These are phyloP conservation scores for Pseudochromis fuscus DNA, from an alignment of 2,797 vertebrate genomes.

Conservation along the genomic window DNA sequence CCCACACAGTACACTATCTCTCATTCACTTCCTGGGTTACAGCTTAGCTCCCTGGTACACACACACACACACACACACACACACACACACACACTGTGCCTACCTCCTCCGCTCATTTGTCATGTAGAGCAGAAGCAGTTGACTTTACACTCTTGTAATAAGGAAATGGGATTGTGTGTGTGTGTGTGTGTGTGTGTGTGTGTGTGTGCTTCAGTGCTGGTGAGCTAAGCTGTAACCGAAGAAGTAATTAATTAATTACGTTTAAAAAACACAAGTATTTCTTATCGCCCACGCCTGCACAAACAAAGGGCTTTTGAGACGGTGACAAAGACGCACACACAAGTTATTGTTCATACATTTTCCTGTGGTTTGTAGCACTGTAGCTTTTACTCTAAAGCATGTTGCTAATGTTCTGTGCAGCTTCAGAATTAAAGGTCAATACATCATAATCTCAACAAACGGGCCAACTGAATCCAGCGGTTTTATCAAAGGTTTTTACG, in stretches of 20 bases:
- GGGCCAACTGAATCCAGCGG: neutral
- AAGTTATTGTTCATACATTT: too few species aligned
- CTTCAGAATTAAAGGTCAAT: slow-evolving; percentile 25
- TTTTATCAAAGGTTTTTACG: slow-evolving; percentile 4
- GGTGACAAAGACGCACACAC: neutral
- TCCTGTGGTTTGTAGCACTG: too few species aligned
- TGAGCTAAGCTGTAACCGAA: slow-evolving; percentile 9
- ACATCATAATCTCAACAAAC: slow-evolving; percentile 24
- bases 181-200: slow-evolving; percentile 5
- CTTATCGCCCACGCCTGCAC: neutral
- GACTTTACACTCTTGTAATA: slow-evolving; percentile 28
- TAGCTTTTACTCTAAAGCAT: neutral
- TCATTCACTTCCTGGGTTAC: slow-evolving; percentile 4
- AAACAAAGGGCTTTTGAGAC: neutral
- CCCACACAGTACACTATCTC: neutral
- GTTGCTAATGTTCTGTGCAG: neutral
- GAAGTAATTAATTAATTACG: slow-evolving; percentile 43
- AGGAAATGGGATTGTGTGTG: neutral
- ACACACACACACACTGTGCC: slow-evolving; percentile 14
- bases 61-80: slow-evolving; percentile 17
- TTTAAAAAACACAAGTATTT: slow-evolving; percentile 16
- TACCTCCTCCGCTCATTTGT: slow-evolving; percentile 36
- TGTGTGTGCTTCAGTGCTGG: neutral
- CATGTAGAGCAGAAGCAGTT: slow-evolving; percentile 37
- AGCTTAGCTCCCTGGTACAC: slow-evolving; percentile 1